A percentile compares a stretch with the other conserved stretches of the same genome.
These are phyloP conservation scores for Latrodectus hesperus DNA, from an alignment of 2,888 invertebrate species.

Conservation along the genomic window DNA sequence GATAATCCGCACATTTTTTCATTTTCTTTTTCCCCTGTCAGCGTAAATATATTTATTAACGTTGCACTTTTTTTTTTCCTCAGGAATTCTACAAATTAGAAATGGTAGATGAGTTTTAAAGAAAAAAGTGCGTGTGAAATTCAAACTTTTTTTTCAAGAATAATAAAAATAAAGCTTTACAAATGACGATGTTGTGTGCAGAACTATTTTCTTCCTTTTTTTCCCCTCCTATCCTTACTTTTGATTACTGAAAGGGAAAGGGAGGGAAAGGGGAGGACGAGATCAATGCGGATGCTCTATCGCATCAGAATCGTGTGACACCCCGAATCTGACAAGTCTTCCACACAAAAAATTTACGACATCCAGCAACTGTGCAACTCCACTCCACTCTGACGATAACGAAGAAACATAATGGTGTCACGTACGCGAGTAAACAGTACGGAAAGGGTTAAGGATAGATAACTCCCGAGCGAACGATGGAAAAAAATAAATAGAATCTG, in stretches of 20 bases:
- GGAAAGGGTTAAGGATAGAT: constrained; percentile 60
- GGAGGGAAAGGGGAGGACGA: not conserved
- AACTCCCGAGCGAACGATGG: constrained; percentile 8
- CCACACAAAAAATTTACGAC: constrained; percentile 63
- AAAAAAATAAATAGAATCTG: constrained; percentile 36
- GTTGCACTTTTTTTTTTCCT: not conserved
- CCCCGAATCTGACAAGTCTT: constrained; percentile 57
- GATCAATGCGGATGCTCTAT: constrained; percentile 41
- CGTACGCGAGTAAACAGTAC: constrained; percentile 58
- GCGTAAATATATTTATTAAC: too few species aligned
- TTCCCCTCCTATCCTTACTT: not conserved
- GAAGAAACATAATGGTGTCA: constrained; percentile 66
- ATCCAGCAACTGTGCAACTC: constrained; percentile 61
- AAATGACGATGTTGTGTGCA: not conserved
- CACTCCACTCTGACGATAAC: constrained; percentile 63
- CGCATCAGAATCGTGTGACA: constrained; percentile 58
- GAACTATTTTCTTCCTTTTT: not conserved
- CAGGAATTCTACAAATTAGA: not conserved
- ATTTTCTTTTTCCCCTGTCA: too few species aligned
- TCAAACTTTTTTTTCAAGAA: not conserved
- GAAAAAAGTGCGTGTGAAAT: not conserved
- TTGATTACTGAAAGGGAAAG: not conserved
- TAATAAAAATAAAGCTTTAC: not conserved
- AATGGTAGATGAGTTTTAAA: not conserved
- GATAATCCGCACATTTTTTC: too few species aligned